phyloP scores from a whole-genome alignment of 2,797 vertebrate genomes.

The Cryptoprocta ferox region DNA sequence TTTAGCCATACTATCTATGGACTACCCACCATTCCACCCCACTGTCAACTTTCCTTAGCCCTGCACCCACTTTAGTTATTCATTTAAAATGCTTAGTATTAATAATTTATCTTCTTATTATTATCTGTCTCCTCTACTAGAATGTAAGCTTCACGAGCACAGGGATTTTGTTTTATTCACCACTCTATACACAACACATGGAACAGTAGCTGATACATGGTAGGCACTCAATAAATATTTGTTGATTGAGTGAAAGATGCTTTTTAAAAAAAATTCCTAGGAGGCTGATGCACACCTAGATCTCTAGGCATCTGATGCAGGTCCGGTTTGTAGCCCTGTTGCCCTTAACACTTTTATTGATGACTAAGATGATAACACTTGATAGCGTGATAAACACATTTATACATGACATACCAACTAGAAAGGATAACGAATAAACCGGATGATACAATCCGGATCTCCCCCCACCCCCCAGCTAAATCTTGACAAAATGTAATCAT shows the following conservation, averaged over 20 bases:
- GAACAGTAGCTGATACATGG: background rate
- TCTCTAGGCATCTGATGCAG: background rate
- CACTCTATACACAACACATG: background rate
- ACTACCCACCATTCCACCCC: background rate
- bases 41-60: background rate
- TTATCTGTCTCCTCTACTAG: background rate
- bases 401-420: background rate
- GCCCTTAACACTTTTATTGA: background rate
- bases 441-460: background rate
- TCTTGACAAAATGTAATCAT: conserved; percentile 31
- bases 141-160: background rate
- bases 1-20: background rate
- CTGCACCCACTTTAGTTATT: background rate
- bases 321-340: background rate
- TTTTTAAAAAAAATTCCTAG: background rate
- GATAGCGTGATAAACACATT: background rate
- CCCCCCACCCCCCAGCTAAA: background rate
- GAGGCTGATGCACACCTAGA: background rate
- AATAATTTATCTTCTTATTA: background rate
- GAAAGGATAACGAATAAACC: background rate
- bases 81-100: background rate
- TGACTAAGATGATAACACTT: background rate
- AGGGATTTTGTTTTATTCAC: background rate
- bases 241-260: background rate
- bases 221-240: conserved; percentile 28